These are phyloP conservation scores for Uloborus plumipes DNA, from an alignment of 2,888 invertebrate species.

Conservation along the genomic window DNA sequence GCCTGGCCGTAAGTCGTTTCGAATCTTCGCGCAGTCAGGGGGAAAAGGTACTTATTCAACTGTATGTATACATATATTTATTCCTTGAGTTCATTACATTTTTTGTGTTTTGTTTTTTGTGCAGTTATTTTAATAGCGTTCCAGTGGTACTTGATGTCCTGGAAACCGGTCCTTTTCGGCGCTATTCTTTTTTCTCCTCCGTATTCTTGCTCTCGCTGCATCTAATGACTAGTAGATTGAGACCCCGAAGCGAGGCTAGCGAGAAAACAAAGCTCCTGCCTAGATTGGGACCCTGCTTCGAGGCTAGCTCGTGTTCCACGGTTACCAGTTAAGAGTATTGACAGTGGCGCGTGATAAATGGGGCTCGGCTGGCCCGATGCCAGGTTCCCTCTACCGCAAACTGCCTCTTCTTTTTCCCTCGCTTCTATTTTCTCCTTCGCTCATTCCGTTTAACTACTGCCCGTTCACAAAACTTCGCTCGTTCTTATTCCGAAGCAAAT, in stretches of 20 bases:
- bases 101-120: conserved; percentile 53
- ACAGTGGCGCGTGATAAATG: conserved; percentile 63
- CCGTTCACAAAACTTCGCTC: conserved; percentile 55
- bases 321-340: conserved; percentile 58
- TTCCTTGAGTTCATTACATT: conserved; percentile 60
- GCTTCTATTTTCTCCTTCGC: conserved; percentile 55
- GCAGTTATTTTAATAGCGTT: conserved; percentile 64
- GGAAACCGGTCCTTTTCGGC: conserved; percentile 52
- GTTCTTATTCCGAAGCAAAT: conserved; percentile 48
- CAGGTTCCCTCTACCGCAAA: conserved; percentile 58
- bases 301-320: conserved; percentile 60
- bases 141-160: conserved; percentile 61
- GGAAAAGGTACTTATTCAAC: conserved; percentile 58
- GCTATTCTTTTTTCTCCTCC: conserved; percentile 17
- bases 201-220: conserved; percentile 33
- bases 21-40: conserved; percentile 58
- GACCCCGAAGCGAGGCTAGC: conserved; percentile 54
- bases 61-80: conserved; percentile 61
- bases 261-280: conserved; percentile 58
- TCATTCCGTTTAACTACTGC: conserved; percentile 59
- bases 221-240: conserved; percentile 61
- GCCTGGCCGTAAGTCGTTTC: conserved; percentile 48
- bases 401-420: conserved; percentile 52
- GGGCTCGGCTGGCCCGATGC: conserved; percentile 57
- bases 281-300: conserved; percentile 57